phyloP scores from a whole-genome alignment of 2,113 vertebrate genomes.

The Chionomys nivalis region DNA sequence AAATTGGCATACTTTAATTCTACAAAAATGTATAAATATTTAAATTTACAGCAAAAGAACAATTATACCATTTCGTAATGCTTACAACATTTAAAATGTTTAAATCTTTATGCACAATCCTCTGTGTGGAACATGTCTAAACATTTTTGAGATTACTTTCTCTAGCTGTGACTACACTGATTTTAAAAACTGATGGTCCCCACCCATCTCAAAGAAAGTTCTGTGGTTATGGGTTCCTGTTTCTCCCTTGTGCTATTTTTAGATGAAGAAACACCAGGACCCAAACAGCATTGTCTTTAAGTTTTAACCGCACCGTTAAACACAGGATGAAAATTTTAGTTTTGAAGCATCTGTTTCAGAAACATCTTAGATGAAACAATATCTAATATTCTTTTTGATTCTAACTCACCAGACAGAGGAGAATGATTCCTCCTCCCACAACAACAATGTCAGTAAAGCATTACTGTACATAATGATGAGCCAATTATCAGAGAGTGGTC shows the following conservation, averaged over 20 bases:
- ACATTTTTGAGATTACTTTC: constrained; percentile 1
- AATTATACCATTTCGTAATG: constrained; percentile 84
- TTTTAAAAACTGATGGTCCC: neutral
- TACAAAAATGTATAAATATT: constrained; percentile 91
- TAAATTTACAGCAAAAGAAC: constrained; percentile 83
- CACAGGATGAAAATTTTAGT: constrained; percentile 27
- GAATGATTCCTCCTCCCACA: constrained; percentile 15
- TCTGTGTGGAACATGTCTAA: constrained; percentile 64
- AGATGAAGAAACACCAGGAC: constrained; percentile 50
- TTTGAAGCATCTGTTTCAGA: neutral
- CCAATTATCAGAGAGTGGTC: neutral
- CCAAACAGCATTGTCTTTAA: neutral
- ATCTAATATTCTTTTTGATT: neutral
- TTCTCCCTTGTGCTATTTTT: constrained; percentile 47
- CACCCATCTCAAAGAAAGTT: neutral
- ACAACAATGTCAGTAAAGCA: constrained; percentile 20
- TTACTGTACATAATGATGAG: neutral
- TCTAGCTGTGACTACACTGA: constrained; percentile 28
- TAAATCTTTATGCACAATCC: constrained; percentile 81
- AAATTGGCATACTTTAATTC: constrained; percentile 84
- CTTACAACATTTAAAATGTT: constrained; percentile 82
- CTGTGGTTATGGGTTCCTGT: neutral
- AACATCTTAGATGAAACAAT: neutral
- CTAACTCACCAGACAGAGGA: constrained; percentile 23
- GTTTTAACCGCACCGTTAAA: constrained; percentile 39